Evolutionary conservation across 2,113 vertebrate genomes (phyloP), one percentile per base, ranked within the genome.

Genomic region (Thoracochromis brauschi): DNA sequence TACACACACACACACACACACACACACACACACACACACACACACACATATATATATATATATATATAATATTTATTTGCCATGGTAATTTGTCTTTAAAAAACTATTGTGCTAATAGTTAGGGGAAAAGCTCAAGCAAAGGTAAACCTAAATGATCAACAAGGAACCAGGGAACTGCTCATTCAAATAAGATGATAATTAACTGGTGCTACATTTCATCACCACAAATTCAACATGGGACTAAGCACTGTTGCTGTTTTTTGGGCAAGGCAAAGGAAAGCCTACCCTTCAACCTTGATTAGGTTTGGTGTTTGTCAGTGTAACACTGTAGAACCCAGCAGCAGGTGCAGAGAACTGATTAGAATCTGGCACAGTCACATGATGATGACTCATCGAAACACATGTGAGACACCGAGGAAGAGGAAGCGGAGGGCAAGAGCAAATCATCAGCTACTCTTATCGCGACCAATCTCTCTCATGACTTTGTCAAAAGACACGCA

Each of bases 331-430:
- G 17, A 89, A 93, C 83, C 65, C 91, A 91, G 90, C 84, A 92
- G 90, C 93, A 94, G 92, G 91, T 94, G 95, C 92, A 84, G 40
- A 9, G 51, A 88, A 89, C 82, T 90, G 92, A 95, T 94, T 89
- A 90, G 65, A 88, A 93, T 93, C 93, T 93, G 94, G 89, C 92
- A 58, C 80, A 35, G 91, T 95, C 91, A 84, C 89, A 88, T 82
- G 91, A 93, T 84, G 91, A 92, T 92, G 93, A 95, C 51, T 91
- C 92, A 92, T 88, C 33, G 38, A 91, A 92, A 91, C 80, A 60
- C 55, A 40, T 17, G 88, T 79, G 24, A 87, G 83, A 54, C 35
- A 21, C 86, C 16, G 68, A 82, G 85, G 88, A 90, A 83, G 86
- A 86, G 93, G 91, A 89, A 89, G 85, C 42, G 85, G 82, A 89